Evolutionary conservation across 1,140 invertebrate genomes (phyloP), one percentile per base, ranked within the genome.

Genomic region (Euglossa dilemma): DNA sequence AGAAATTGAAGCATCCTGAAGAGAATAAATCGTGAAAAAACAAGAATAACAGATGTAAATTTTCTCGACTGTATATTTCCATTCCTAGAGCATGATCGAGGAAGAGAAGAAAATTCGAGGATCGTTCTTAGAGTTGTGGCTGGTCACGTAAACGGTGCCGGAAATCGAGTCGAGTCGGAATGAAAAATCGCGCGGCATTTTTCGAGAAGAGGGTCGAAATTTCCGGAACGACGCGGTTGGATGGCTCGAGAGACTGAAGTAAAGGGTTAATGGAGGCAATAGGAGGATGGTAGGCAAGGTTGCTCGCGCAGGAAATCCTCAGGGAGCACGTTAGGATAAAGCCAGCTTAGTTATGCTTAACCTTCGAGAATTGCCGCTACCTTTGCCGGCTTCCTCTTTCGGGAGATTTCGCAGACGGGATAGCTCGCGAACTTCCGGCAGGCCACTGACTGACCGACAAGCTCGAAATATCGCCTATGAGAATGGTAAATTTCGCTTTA

Each of bases 271-370:
- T 28, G 5, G n/a, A 28, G 47, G 6, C 20, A 63, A 7, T 28
- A 63, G 43, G 25, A 54, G 50, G 50, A n/a, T 16, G 69, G 61
- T 18, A 61, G 43, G 66, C 36, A 73, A 50, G 56, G n/a, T 61
- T 18, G 28, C 43, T 43, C 52, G 79, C 61, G 25, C 36, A 56
- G 50, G 50, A 63, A 74, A 74, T 80, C 79, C 70, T 74, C 18
- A 28, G 79, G 50, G 79, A 73, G 36, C 43, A 70, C 67, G 70
- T 80, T 80, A 73, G 79, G 70, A 80, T 80, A 73, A 80, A 61
- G 66, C 66, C 61, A 50, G 79, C 59, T 80, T 80, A 80, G 79
- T 80, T 80, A 66, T 74, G 79, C 70, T 80, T 80, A 73, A 80
- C 79, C 79, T 80, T 66, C 69, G 69, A 69, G 69, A 80, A 59